Evolutionary conservation across 1,140 invertebrate species (phyloP).

Genomic region (Babylonia areolata): DNA sequence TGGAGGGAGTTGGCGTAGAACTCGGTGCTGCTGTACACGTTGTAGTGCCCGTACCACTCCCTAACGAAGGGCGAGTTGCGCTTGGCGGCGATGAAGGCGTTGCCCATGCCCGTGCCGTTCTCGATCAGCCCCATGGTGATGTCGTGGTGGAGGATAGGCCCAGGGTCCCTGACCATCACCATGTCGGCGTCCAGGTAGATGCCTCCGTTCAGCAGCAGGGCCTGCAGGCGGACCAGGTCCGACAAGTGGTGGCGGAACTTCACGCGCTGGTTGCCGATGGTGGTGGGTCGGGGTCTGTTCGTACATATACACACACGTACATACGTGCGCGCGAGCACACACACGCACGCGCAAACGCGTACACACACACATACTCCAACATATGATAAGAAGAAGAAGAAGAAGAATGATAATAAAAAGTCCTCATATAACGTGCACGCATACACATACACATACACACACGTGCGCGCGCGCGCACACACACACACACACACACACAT

Average conservation of each 20-base stretch:
- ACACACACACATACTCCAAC: no score
- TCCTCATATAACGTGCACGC: no score
- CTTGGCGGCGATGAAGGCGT: constrained; percentile 47
- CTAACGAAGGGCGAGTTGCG: constrained; percentile 40
- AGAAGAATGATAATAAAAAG: no score
- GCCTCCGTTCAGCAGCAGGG: constrained; percentile 38
- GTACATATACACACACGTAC: not conserved
- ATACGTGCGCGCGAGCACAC: not conserved
- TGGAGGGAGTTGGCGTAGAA: constrained; percentile 50
- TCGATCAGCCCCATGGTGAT: constrained; percentile 46
- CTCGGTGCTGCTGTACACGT: constrained; percentile 37
- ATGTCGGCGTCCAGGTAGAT: constrained; percentile 50
- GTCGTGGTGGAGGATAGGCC: constrained; percentile 28
- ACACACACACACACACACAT: constrained; percentile 15
- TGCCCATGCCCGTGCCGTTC: constrained; percentile 52
- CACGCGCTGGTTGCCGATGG: constrained; percentile 5
- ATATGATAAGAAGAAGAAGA: no score
- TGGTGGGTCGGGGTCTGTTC: constrained; percentile 20
- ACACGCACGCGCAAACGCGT: not conserved
- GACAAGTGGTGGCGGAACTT: constrained; percentile 40
- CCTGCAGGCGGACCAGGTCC: constrained; percentile 46
- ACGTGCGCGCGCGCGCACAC: not conserved
- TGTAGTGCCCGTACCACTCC: constrained; percentile 49
- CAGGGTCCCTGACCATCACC: constrained; percentile 34
- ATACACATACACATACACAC: not conserved